Evolutionary conservation across 2,113 vertebrate species (phyloP).

Genomic region (Chionis minor): DNA sequence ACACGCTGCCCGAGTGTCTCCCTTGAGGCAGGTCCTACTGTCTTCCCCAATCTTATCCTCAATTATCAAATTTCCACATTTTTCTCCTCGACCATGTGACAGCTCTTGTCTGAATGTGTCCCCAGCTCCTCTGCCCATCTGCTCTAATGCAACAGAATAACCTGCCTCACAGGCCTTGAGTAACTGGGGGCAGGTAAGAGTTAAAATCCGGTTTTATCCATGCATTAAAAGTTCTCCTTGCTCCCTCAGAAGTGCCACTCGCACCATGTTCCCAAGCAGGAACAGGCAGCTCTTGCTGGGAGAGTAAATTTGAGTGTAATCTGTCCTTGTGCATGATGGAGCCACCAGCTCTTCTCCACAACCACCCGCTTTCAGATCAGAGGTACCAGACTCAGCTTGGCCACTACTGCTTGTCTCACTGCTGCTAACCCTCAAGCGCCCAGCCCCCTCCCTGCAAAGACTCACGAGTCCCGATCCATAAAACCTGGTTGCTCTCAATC

Average conservation of each 20-base stretch:
- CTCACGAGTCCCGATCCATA: not conserved
- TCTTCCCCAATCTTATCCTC: not conserved
- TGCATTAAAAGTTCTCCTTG: not conserved
- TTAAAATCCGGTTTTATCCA: not conserved
- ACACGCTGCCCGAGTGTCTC: not conserved
- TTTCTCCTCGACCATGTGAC: not conserved
- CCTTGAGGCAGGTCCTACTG: not conserved
- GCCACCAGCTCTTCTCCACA: not conserved
- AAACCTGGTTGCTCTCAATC: no score
- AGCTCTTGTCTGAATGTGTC: not conserved
- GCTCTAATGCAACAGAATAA: not conserved
- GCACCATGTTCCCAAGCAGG: not conserved
- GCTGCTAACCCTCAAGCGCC: not conserved
- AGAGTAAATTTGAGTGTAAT: not conserved
- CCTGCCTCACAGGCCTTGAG: not conserved
- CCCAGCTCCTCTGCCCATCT: not conserved
- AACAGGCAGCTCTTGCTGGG: not conserved
- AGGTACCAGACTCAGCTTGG: not conserved
- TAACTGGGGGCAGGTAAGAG: not conserved
- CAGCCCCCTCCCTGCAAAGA: not conserved
- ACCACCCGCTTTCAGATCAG: not conserved
- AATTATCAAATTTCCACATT: not conserved
- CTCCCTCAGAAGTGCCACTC: not conserved
- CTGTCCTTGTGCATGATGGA: not conserved
- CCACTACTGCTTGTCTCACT: not conserved